phyloP scores from a whole-genome alignment of 2,888 invertebrate genomes.

The Morpho helenor region DNA sequence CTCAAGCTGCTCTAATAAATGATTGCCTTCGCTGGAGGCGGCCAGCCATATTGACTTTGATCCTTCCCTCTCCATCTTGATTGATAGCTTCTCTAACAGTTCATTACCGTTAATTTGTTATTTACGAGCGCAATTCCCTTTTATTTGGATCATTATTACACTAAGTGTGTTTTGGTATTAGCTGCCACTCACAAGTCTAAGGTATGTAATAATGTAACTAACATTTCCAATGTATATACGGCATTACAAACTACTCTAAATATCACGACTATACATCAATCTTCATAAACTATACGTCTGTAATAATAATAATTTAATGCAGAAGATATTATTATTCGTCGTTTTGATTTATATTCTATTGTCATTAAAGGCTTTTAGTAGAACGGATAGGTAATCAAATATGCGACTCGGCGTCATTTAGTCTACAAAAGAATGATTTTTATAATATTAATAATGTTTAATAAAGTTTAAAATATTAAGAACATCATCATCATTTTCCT shows the following conservation, averaged over 20 bases:
- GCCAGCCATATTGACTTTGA: slow-evolving; percentile 16
- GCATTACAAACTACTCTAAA: too few species aligned
- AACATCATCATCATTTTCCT: too few species aligned
- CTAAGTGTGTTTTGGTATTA: slow-evolving; percentile 13
- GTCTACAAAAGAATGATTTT: too few species aligned
- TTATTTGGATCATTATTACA: slow-evolving; percentile 10
- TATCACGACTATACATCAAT: too few species aligned
- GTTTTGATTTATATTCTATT: neutral
- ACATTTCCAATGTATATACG: too few species aligned
- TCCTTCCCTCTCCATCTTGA: slow-evolving; percentile 19
- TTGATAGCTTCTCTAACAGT: slow-evolving; percentile 21
- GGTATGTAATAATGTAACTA: too few species aligned
- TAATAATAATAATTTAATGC: neutral
- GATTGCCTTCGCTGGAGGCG: slow-evolving; percentile 14
- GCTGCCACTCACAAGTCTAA: neutral
- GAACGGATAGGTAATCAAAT: neutral
- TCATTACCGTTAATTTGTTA: slow-evolving; percentile 18
- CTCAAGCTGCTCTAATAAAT: slow-evolving; percentile 10
- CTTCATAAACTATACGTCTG: neutral
- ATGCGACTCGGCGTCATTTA: neutral
- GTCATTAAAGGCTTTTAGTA: slow-evolving; percentile 1
- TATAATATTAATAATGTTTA: too few species aligned
- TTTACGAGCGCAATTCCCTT: slow-evolving; percentile 7
- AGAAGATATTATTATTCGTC: neutral
- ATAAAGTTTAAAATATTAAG: too few species aligned